A percentile compares a stretch with the other conserved stretches of the same genome.
phyloP scores from a whole-genome alignment of 1,140 invertebrate species.

The Thaumetopoea pityocampa region DNA sequence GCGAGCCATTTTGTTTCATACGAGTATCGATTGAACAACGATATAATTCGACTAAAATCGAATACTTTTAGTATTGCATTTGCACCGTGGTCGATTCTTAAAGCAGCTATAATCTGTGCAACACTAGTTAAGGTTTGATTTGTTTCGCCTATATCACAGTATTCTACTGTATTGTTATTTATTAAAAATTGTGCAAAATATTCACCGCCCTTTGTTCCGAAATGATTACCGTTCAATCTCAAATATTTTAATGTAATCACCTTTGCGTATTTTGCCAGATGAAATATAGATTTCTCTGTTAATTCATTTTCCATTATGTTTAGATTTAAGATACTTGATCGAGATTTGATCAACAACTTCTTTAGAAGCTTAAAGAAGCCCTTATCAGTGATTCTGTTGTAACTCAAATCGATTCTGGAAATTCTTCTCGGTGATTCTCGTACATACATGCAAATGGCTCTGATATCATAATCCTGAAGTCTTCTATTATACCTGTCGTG shows the following conservation, averaged over 20 bases:
- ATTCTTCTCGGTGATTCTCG: constrained; percentile 58
- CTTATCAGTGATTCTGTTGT: constrained; percentile 74
- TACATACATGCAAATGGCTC: constrained; percentile 67
- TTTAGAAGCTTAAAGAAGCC: constrained; percentile 74
- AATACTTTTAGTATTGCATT: constrained; percentile 70
- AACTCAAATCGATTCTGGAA: constrained; percentile 70
- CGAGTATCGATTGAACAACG: constrained; percentile 52
- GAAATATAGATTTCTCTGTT: constrained; percentile 45
- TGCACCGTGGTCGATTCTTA: constrained; percentile 54
- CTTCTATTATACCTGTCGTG: constrained; percentile 45
- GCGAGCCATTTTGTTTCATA: constrained; percentile 65
- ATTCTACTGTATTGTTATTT: constrained; percentile 62
- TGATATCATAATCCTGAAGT: constrained; percentile 68
- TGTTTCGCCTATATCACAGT: constrained; percentile 76
- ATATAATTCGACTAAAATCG: constrained; percentile 76
- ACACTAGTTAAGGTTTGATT: constrained; percentile 73
- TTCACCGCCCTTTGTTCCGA: constrained; percentile 68
- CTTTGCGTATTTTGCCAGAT: constrained; percentile 50
- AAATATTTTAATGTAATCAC: constrained; percentile 68
- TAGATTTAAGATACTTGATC: constrained; percentile 60
- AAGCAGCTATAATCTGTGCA: constrained; percentile 58
- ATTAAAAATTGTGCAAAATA: constrained; percentile 67
- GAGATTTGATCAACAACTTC: constrained; percentile 46
- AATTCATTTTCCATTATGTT: constrained; percentile 77
- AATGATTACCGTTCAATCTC: constrained; percentile 75